Base-by-base conservation (phyloP, 2,797 vertebrate species). In the Pteronotus mesoamericanus region DNA sequence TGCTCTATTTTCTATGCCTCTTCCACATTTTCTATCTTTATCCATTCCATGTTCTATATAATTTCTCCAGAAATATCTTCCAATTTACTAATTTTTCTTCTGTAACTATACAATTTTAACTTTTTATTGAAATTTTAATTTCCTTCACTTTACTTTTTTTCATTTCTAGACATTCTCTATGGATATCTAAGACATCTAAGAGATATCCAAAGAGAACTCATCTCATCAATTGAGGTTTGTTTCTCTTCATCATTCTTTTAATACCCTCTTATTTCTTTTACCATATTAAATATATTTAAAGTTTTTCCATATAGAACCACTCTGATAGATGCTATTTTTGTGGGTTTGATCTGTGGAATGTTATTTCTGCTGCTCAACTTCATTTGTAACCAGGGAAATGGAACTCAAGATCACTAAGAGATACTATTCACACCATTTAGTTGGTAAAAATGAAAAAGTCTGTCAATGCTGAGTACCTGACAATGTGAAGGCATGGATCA, bases 11-110 rank as follows among this genome's bases (percentile, higher is more conserved):
- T 85, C 80, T 44, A 39, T 39, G 8, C 15, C 37, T 78, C 15
- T 39, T 64, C 26, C 32, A 42, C 29, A 80, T 44, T 68, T 69
- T 72, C 26, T 37, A 77, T 85, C 16, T 86, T 84, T 21, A 72
- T 53, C 29, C 94, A 26, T 83, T 82, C 32, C 24, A 48, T 89
- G 26, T 59, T 71, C 44, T 57, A 51, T 46, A 42, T 53, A 80
- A 61, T 55, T 77, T 92, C 37, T 94, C 64, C 37, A 95, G 29
- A 89, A 94, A 85, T 80, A 68, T 12, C 32, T 89, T 87, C 78
- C 21, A 68, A 18, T 59, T 95, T 15, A 64, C 32, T 53, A 66
- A 72, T 74, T 86, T 78, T n/a, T 83, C 32, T 87, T 61, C 39
- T 88, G 0, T 64, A 48, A 91, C 32, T 34, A 59, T 34, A 53